Evolutionary conservation across 2,888 invertebrate species (phyloP).

Genomic region (Operophtera brumata): DNA sequence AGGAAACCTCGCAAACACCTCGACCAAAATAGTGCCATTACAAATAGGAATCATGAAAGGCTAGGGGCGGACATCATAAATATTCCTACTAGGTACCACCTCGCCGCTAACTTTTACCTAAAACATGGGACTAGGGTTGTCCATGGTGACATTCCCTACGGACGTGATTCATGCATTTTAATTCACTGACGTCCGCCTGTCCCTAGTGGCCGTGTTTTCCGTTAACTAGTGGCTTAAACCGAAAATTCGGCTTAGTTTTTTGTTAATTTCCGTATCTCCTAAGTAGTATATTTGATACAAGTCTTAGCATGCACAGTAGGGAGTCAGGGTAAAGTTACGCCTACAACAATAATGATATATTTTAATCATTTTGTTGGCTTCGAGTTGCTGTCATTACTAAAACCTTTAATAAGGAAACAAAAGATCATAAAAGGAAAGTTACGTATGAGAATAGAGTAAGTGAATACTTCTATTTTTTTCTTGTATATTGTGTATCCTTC

Average conservation of each 20-base stretch:
- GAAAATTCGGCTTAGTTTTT: slow-evolving; percentile 5
- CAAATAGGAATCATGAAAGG: slow-evolving; percentile 21
- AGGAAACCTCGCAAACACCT: slow-evolving; percentile 21
- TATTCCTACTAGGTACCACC: slow-evolving; percentile 19
- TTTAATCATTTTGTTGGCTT: too few species aligned
- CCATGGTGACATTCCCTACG: slow-evolving; percentile 16
- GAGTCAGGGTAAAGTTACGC: too few species aligned
- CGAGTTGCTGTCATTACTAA: too few species aligned
- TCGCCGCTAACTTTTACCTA: slow-evolving; percentile 24
- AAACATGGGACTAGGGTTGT: slow-evolving; percentile 21
- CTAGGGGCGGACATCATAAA: slow-evolving; percentile 26
- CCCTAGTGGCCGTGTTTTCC: slow-evolving; percentile 31
- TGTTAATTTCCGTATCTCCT: neutral
- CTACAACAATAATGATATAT: too few species aligned
- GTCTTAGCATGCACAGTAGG: too few species aligned
- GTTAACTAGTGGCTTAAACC: slow-evolving; percentile 2
- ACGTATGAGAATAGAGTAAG: too few species aligned
- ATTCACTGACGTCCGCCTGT: slow-evolving; percentile 30
- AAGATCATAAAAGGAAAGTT: too few species aligned
- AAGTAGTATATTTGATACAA: too few species aligned
- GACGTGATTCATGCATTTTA: slow-evolving; percentile 33
- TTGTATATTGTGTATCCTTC: too few species aligned
- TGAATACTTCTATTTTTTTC: neutral
- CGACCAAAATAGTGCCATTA: slow-evolving; percentile 21
- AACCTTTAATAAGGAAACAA: too few species aligned